These are phyloP conservation scores for Azorinus chamasolen DNA, from an alignment of 2,888 invertebrate species.

Conservation along the genomic window DNA sequence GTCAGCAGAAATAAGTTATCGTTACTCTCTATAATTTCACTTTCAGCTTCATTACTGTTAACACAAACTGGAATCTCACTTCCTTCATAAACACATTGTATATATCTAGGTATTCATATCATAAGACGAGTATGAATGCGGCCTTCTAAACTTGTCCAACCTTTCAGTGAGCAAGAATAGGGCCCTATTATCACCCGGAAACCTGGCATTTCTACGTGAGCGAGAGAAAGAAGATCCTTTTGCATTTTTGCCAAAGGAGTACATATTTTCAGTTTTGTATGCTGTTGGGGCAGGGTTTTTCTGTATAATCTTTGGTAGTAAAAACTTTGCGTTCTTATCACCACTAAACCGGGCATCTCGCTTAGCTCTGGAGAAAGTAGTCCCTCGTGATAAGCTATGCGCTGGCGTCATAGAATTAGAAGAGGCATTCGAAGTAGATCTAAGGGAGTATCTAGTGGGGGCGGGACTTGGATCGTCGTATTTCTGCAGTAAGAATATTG, in stretches of 20 bases:
- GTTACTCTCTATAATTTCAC: too few relatives aligned
- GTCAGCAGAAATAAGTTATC: too few relatives aligned
- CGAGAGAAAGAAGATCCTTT: slow-evolving; percentile 47
- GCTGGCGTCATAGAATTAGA: slow-evolving; percentile 34
- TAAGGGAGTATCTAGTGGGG: slow-evolving; percentile 63
- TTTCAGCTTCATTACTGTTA: too few relatives aligned
- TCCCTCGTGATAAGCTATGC: slow-evolving; percentile 34
- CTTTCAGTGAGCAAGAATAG: slow-evolving; percentile 58
- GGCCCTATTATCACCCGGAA: slow-evolving; percentile 59
- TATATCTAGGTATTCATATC: slow-evolving; percentile 9
- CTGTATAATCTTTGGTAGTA: slow-evolving; percentile 62
- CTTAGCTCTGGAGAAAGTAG: slow-evolving; percentile 50
- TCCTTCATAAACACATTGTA: too few relatives aligned
- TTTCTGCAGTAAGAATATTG: slow-evolving; percentile 54
- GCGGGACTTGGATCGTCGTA: slow-evolving; percentile 62
- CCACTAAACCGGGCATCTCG: slow-evolving; percentile 57
- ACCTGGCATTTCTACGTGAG: slow-evolving; percentile 48
- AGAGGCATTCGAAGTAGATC: slow-evolving; percentile 54
- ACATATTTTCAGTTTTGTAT: slow-evolving; percentile 49
- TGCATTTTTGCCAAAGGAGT: slow-evolving; percentile 32
- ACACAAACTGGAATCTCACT: too few relatives aligned
- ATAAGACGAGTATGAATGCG: slow-evolving; percentile 43
- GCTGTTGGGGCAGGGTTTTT: slow-evolving; percentile 58
- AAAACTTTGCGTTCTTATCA: slow-evolving; percentile 63
- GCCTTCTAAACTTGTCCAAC: slow-evolving; percentile 56